Percentiles rank a stretch among this genome's conserved stretches.
These are phyloP conservation scores for Caenorhabditis parvicauda DNA, from an alignment of 2,888 invertebrate genomes.

Conservation along the genomic window DNA sequence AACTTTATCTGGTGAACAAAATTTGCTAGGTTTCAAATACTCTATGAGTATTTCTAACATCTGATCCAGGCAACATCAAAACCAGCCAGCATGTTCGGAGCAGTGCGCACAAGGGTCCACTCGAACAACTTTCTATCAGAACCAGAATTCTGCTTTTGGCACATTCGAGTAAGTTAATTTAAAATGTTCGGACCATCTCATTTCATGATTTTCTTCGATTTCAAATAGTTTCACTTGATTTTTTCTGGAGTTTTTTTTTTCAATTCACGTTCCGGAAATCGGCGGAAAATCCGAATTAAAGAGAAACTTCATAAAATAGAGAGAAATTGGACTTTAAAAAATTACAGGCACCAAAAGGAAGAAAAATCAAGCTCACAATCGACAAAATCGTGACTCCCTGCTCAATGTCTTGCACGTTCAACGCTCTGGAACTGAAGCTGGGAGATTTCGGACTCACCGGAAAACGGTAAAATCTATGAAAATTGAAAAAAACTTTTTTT, in stretches of 20 bases:
- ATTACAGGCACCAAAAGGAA: not conserved
- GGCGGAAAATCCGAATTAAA: too few species aligned
- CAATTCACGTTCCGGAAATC: too few species aligned
- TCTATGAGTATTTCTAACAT: too few species aligned
- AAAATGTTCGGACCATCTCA: too few species aligned
- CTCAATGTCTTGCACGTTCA: conserved; percentile 29
- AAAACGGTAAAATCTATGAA: conserved; percentile 5
- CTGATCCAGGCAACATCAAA: conserved; percentile 16
- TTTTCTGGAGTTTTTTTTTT: too few species aligned
- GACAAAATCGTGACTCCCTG: conserved; percentile 27
- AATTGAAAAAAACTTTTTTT: not conserved
- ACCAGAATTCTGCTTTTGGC: conserved; percentile 27
- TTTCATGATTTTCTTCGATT: too few species aligned
- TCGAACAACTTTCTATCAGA: conserved; percentile 11
- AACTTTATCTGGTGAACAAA: too few species aligned
- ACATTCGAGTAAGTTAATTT: conserved; percentile 14
- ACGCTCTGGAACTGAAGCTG: conserved; percentile 20
- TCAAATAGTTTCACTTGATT: too few species aligned
- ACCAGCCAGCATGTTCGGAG: conserved; percentile 19
- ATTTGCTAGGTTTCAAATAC: too few species aligned
- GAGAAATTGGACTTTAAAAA: too few species aligned
- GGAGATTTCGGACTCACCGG: conserved; percentile 29
- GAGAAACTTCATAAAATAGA: too few species aligned
- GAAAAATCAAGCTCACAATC: conserved; percentile 9
- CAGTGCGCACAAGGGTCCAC: conserved; percentile 17